Conservation (phyloP, 1,140 invertebrate genomes). For the Dolichoris vasculosae region DNA sequence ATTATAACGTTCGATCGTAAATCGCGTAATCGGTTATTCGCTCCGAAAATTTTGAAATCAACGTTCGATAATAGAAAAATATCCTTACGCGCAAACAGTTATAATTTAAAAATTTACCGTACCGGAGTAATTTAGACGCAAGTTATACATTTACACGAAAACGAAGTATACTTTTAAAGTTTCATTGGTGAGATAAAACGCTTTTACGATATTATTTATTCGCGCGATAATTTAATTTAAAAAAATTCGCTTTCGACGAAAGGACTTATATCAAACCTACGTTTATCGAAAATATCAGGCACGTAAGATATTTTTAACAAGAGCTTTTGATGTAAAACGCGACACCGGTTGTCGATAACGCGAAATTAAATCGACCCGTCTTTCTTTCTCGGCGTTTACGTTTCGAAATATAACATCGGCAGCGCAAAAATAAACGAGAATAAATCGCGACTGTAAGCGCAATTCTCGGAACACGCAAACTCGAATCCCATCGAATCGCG, state of each 20-base stretch:
- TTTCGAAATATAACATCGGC: background rate
- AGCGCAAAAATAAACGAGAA: no score
- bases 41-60: no score
- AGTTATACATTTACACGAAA: no score
- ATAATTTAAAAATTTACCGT: no score
- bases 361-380: background rate
- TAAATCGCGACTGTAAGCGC: background rate
- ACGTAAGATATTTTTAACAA: background rate
- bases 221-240: background rate
- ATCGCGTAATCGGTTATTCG: no score
- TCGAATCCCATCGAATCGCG: background rate
- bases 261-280: background rate
- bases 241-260: background rate
- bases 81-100: no score
- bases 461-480: background rate
- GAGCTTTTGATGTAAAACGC: background rate
- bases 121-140: no score
- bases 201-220: background rate
- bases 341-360: background rate
- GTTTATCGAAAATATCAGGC: background rate
- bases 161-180: no score
- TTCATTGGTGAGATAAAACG: no score
- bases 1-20: no score
- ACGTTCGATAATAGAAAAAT: no score
- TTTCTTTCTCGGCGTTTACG: background rate